Percentiles rank a stretch among this genome's conserved stretches.
These are phyloP conservation scores for Ypsolopha sequella DNA, from an alignment of 2,888 invertebrate species.

Conservation along the genomic window DNA sequence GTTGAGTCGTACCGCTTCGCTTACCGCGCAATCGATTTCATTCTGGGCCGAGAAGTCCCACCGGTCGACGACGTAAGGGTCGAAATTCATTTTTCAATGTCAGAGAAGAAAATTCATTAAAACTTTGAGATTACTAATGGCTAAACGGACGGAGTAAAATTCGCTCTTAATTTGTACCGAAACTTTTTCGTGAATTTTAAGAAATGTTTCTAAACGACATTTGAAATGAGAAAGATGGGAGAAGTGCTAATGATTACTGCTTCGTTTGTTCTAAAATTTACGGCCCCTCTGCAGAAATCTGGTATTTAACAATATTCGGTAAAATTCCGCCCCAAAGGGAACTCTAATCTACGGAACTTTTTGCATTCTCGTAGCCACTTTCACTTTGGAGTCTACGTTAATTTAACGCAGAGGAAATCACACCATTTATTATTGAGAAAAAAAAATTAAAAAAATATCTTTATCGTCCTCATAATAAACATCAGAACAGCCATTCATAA, in stretches of 20 bases:
- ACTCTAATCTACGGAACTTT: neutral
- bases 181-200: slow-evolving; percentile 62
- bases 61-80: slow-evolving; percentile 39
- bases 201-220: slow-evolving; percentile 60
- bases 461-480: neutral
- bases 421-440: neutral
- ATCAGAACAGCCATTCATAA: neutral
- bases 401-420: neutral
- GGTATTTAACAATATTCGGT: neutral
- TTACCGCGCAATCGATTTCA: slow-evolving; percentile 32
- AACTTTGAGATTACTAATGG: slow-evolving; percentile 70
- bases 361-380: neutral
- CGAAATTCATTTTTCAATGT: slow-evolving; percentile 68
- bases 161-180: slow-evolving; percentile 67
- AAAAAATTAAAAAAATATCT: neutral
- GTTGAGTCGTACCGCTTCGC: slow-evolving; percentile 20
- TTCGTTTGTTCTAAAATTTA: slow-evolving; percentile 1
- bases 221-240: slow-evolving; percentile 58
- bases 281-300: neutral
- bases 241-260: slow-evolving; percentile 47
- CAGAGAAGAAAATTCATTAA: slow-evolving; percentile 69
- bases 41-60: slow-evolving; percentile 38
- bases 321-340: neutral
- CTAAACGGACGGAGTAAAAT: slow-evolving; percentile 67
- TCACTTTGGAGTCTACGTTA: neutral